Evolutionary conservation across 2,113 vertebrate genomes (phyloP), one percentile per base, ranked within the genome.

Genomic region (Jaculus jaculus): DNA sequence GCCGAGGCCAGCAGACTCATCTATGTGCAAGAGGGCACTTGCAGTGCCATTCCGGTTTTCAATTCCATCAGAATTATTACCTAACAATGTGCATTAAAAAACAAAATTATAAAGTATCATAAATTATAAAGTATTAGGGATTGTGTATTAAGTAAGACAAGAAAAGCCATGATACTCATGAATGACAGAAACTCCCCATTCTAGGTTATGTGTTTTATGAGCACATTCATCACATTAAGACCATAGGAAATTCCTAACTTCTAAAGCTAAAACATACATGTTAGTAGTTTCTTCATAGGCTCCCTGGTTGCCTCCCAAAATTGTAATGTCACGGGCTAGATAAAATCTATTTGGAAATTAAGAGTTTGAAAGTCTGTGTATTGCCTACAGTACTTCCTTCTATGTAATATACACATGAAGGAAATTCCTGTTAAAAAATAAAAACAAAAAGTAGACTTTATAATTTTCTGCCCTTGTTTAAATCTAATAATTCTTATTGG

Each of bases 31-130:
- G 96, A 99, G 98, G 34, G 99, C 99, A 96, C 99, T 99, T 89
- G 99, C 99, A 80, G 99, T 99, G 94, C 99, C 99, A 85, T 99
- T 99, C 90, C 99, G 98, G 97, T 99, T 99, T 96, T 99, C 99
- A 91, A 99, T 99, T 96, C 99, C 98, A 96, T 99, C 99, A 0
- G 98, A 98, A 71, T 99, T 99, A 42, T 98, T 98, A 98, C 98
- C 99, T 99, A 97, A 93, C 83, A 92, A 96, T 81, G 79, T 0
- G 97, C 51, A 96, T 96, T 93, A 66, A 96, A 96, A 94, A 96
- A 96, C 94, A 97, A 96, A 96, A 96, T 98, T 96, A 98, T 92
- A 93, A 89, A 91, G 94, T 9, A 68, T 92, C 94, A 94, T 88
- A 92, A 97, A 83, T 84, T 73, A 95, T 94, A 93, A 66, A 96